Evolutionary conservation across 2,113 vertebrate species (phyloP).

Genomic region (Scomber japonicus): DNA sequence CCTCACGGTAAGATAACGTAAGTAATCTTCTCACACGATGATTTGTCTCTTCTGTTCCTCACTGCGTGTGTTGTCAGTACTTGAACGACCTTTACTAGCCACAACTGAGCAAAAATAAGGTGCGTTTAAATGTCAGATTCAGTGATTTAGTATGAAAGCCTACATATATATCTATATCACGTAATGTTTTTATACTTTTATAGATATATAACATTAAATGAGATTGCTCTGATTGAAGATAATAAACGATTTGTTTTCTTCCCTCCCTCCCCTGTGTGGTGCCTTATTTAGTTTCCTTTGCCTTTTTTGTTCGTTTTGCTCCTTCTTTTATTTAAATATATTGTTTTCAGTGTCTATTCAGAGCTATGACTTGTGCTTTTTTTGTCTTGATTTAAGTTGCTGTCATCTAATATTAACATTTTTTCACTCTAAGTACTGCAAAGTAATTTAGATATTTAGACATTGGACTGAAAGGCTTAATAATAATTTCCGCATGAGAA

Average conservation of each 20-base stretch:
- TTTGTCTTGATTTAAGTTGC: not conserved
- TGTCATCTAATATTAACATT: no score
- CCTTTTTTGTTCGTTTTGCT: no score
- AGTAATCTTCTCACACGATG: not conserved
- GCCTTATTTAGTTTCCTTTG: no score
- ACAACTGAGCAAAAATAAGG: not conserved
- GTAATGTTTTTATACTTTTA: no score
- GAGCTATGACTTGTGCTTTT: not conserved
- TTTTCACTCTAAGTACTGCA: no score
- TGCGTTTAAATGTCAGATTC: not conserved
- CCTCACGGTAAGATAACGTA: not conserved
- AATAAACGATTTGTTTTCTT: no score
- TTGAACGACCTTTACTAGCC: not conserved
- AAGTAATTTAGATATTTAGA: not conserved
- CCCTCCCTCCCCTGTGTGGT: no score
- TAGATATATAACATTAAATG: not conserved
- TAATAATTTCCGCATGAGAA: not conserved
- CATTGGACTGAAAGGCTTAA: not conserved
- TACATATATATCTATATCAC: no score
- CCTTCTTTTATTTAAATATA: no score
- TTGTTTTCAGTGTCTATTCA: no score
- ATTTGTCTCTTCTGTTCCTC: not conserved
- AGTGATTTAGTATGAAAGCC: no score
- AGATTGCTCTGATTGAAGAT: not conserved
- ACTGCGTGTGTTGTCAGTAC: no score